These are phyloP conservation scores for Poeciliopsis infans DNA, from an alignment of 2,797 vertebrate genomes.

Conservation along the genomic window DNA sequence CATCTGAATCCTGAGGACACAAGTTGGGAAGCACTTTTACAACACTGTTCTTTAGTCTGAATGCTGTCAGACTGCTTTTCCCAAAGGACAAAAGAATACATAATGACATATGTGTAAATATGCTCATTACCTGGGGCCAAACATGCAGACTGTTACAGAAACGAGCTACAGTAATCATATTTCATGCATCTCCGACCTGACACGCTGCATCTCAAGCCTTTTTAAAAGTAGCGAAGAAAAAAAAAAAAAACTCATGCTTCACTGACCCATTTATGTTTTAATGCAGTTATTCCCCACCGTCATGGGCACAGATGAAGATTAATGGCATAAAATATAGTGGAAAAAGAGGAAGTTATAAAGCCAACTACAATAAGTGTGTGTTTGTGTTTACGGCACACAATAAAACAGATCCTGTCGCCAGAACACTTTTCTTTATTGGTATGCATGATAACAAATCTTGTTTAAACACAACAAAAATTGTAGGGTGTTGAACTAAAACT, in stretches of 20 bases:
- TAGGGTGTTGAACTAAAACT: not conserved
- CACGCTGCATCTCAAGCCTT: not conserved
- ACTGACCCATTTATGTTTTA: constrained; percentile 1
- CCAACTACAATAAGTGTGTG: not conserved
- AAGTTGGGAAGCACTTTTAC: not conserved
- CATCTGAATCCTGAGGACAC: not conserved
- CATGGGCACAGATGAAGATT: not conserved
- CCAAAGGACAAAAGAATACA: not conserved
- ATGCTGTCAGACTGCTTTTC: not conserved
- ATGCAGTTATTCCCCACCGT: not conserved
- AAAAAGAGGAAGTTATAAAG: not conserved
- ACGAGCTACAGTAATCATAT: not conserved
- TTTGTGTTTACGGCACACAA: not conserved
- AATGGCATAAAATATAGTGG: not conserved
- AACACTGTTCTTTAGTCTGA: not conserved
- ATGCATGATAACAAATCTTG: not conserved
- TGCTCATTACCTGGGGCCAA: not conserved
- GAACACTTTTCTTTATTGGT: not conserved
- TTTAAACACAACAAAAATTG: not conserved
- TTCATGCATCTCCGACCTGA: not conserved
- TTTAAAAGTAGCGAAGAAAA: not conserved
- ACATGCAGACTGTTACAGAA: not conserved
- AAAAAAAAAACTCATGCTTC: not conserved
- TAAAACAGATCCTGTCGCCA: not conserved
- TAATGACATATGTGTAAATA: not conserved